Conservation (phyloP, 1,140 invertebrate species). For the Pseudomyrmex pallidus region DNA sequence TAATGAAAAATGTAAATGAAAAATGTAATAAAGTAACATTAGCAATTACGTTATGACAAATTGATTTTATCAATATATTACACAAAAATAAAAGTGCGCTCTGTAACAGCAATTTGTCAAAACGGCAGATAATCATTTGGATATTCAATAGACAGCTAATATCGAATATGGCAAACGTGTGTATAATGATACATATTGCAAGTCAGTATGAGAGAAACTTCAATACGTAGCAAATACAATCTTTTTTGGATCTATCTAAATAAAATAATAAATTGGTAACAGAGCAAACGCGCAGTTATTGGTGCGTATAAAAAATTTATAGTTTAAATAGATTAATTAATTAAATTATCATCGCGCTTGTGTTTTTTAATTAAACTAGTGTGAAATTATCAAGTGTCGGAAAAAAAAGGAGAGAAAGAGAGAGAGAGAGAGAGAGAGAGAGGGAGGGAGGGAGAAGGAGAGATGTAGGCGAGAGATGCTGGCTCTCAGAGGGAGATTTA, state of each 20-base stretch:
- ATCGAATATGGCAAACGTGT: background rate
- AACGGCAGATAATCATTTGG: slow-evolving; percentile 14
- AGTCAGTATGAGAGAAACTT: background rate
- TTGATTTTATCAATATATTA: background rate
- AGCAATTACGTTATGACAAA: background rate
- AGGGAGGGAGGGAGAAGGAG: background rate
- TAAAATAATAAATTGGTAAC: too few species aligned
- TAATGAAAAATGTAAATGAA: background rate
- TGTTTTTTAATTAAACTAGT: background rate
- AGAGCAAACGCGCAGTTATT: too few species aligned
- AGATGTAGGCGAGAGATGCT: slow-evolving; percentile 4
- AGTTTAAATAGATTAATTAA: slow-evolving; percentile 42
- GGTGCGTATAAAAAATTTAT: slow-evolving; percentile 17
- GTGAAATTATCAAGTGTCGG: slow-evolving; percentile 14
- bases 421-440: background rate
- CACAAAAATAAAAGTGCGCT: background rate
- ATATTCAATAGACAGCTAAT: slow-evolving; percentile 10
- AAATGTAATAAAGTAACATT: background rate
- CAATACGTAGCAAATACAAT: background rate
- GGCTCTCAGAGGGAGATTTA: slow-evolving; percentile 23
- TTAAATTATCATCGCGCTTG: slow-evolving; percentile 24
- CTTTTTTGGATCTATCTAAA: too few species aligned
- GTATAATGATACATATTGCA: too few species aligned
- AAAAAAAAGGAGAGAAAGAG: too few species aligned
- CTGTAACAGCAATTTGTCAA: slow-evolving; percentile 9